phyloP scores from a whole-genome alignment of 2,888 invertebrate genomes.

The Acanthococcus lagerstroemiae region DNA sequence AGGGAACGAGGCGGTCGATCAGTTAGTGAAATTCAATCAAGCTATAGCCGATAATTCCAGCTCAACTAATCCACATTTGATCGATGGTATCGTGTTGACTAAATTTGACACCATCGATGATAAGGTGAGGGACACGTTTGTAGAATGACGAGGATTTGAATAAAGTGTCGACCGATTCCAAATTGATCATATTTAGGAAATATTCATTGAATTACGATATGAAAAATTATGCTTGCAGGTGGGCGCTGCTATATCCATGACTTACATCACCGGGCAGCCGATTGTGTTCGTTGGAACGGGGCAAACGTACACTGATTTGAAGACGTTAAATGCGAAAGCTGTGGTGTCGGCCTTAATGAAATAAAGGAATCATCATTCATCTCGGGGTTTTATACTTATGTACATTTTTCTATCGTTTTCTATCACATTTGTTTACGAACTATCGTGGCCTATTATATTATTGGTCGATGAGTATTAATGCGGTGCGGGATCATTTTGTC shows the following conservation, averaged over 20 bases:
- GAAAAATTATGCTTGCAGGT: conserved; percentile 54
- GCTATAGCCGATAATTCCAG: conserved; percentile 87
- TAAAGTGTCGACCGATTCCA: no score
- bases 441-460: no score
- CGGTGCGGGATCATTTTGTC: no score
- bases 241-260: conserved; percentile 99
- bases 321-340: conserved; percentile 89
- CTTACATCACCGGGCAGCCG: conserved; percentile 98
- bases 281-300: conserved; percentile 99
- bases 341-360: conserved; percentile 95
- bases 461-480: no score
- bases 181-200: no score
- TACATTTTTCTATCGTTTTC: not conserved
- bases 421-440: no score
- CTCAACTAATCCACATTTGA: conserved; percentile 70
- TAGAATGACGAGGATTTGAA: not conserved
- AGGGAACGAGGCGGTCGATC: conserved; percentile 99
- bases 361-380: conserved; percentile 41
- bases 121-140: conserved; percentile 55
- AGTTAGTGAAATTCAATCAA: conserved; percentile 96
- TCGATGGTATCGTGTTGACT: conserved; percentile 97
- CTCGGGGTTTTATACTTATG: not conserved
- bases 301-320: conserved; percentile 96
- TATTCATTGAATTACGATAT: no score
- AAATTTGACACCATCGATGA: conserved; percentile 99